Evolutionary conservation across 2,797 vertebrate genomes (phyloP), one percentile per base, ranked within the genome.

Genomic region (Sylvilagus floridanus): DNA sequence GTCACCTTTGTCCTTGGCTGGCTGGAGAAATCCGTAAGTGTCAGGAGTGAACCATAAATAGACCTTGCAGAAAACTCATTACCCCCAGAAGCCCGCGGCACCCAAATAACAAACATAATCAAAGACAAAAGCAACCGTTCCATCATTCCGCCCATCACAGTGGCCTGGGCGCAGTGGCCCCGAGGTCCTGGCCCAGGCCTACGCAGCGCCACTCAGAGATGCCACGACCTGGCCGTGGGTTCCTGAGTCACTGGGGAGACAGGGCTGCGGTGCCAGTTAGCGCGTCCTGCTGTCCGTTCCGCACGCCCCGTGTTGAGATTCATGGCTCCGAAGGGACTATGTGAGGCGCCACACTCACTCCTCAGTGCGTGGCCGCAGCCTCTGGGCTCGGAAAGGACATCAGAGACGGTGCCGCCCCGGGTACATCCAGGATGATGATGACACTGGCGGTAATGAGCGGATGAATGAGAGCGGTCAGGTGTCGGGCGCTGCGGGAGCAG

Each of bases 1-100:
- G 21, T 62, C 84, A 92, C 89, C 91, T 90, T 73, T 94, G 90
- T 95, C 92, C 93, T 96, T 88, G 90, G 75, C 96, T 84, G 2
- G 95, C 71, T 32, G 54, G 92, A 94, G 72, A 97, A 94, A 96
- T 90, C 90, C 93, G 7, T 63, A 68, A 93, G 88, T n/a, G 50
- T 93, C 95, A 94, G 88, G 79, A 84, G 28, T 62, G 50, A 96
- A 91, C 71, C 37, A 94, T 87, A 91, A 96, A 77, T 77, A 88
- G 82, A 84, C 8, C 83, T 84, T 91, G 77, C 76, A 91, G 86
- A 63, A 93, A 95, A 82, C 90, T 65, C 84, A 77, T 88, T 85
- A 76, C 73, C 37, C n/a, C 22, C 42, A 22, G 86, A 78, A 89
- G 90, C 88, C 90, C 1, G 1, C 1, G 37, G 32, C 76, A 68